These are phyloP conservation scores for Spodoptera exigua DNA, from an alignment of 2,888 invertebrate genomes.

Conservation along the genomic window DNA sequence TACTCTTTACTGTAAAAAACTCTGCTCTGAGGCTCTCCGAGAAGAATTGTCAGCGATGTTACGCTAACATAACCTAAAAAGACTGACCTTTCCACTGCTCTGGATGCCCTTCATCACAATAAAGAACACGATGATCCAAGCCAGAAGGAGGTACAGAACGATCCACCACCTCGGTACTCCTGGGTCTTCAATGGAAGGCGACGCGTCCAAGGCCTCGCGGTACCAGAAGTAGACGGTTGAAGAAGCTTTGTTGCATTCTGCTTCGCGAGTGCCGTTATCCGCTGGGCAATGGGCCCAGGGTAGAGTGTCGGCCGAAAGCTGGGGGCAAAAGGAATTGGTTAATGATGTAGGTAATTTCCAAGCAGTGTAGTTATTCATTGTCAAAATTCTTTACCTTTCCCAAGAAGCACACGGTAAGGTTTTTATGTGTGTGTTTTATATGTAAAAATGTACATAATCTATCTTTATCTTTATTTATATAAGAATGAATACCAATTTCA, in stretches of 20 bases:
- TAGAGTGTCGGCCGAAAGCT: slow-evolving; percentile 91
- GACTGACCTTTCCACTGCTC: slow-evolving; percentile 96
- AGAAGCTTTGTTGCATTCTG: slow-evolving; percentile 95
- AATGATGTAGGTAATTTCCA: too few species aligned
- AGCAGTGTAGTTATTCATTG: too few species aligned
- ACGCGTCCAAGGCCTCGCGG: slow-evolving; percentile 95
- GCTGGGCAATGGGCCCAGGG: slow-evolving; percentile 96
- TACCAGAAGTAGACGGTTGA: slow-evolving; percentile 98
- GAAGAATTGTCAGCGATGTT: too few species aligned
- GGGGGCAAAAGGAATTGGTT: slow-evolving; percentile 20
- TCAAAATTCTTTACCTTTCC: too few species aligned
- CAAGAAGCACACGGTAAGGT: too few species aligned
- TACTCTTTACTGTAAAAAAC: too few species aligned
- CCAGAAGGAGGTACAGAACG: slow-evolving; percentile 94
- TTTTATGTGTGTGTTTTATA: too few species aligned
- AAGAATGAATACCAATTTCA: too few species aligned
- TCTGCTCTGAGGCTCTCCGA: too few species aligned
- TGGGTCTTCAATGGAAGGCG: slow-evolving; percentile 95
- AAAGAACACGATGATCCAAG: slow-evolving; percentile 97
- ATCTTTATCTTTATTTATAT: too few species aligned
- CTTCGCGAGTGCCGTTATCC: slow-evolving; percentile 91
- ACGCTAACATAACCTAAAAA: too few species aligned
- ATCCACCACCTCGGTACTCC: slow-evolving; percentile 98
- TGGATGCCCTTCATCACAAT: slow-evolving; percentile 99
- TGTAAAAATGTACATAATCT: too few species aligned